Base-by-base conservation (phyloP, 2,113 vertebrate species). In the Sander vitreus region DNA sequence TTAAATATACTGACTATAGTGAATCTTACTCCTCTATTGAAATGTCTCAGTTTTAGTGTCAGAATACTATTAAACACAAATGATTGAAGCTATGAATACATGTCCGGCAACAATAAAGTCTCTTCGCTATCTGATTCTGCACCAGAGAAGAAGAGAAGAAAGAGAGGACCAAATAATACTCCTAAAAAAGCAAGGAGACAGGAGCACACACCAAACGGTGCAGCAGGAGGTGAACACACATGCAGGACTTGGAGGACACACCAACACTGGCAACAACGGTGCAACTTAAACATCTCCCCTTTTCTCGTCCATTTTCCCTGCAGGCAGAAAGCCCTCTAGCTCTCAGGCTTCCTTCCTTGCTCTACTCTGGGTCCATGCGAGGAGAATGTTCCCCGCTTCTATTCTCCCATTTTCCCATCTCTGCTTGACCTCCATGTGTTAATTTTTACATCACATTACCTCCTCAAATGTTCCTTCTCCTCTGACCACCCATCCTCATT, bases 221-320 rank as follows among this genome's bases (percentile, higher is more conserved):
- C 69, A 58, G 68, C 74, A 85, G 73, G 78, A 77, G 84, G 74
- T 69, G 51, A 80, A 68, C 68, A 74, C 73, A 68, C 65, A 63
- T 19, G 60, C 15, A 64, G 15, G 50, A 65, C 21, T 84, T 68
- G 64, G 62, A 62, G 47, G 74, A 76, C 48, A 33, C 60, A 50
- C 69, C 33, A 60, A 65, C 27, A 62, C 27, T 62, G 48, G 6
- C 36, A 73, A 19, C 23, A 27, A 21, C 14, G 11, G 53, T 8
- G 9, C n/a, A 30, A 67, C 23, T 45, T 58, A 67, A 19, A 80
- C 55, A 53, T 48, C 25, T 14, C 21, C 13, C 4, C 2, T 63
- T 63, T 76, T 39, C 45, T 59, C 59, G 71, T 81, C 71, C 75
- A 63, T 73, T 58, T 47, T 47, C 51, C 75, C 77, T 55, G 59